phyloP scores from a whole-genome alignment of 2,113 vertebrate genomes.

The Chunga burmeisteri region DNA sequence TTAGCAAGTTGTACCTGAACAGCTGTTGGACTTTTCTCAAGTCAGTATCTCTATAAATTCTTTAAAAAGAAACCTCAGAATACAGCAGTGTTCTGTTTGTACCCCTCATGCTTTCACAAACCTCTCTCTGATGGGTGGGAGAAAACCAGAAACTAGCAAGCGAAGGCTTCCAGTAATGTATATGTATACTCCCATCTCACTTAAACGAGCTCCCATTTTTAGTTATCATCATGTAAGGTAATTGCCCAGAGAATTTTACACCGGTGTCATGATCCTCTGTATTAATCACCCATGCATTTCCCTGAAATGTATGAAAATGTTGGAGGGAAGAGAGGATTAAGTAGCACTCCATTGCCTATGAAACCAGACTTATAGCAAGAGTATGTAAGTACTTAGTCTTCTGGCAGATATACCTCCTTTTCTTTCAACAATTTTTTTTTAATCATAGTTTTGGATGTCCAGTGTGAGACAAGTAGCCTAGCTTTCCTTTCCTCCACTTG shows the following conservation, averaged over 20 bases:
- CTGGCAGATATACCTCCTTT: not conserved
- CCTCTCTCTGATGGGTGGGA: not conserved
- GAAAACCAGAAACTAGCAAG: not conserved
- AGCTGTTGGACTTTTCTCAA: not conserved
- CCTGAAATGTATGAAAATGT: not conserved
- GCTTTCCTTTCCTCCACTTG: not conserved
- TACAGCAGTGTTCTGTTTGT: not conserved
- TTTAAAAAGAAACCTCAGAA: not conserved
- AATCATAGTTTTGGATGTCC: not conserved
- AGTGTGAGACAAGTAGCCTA: not conserved
- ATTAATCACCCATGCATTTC: not conserved
- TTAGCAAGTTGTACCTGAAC: not conserved
- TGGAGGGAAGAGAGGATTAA: not conserved
- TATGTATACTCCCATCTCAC: not conserved
- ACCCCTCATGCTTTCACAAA: not conserved
- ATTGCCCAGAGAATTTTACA: not conserved
- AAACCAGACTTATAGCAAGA: not conserved
- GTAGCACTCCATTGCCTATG: not conserved
- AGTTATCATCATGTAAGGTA: not conserved
- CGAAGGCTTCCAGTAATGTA: not conserved
- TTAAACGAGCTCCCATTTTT: not conserved
- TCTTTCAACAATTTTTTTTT: not conserved
- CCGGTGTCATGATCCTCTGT: fast-evolving
- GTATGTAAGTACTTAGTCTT: not conserved
- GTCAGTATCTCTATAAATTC: not conserved